Base-by-base conservation (phyloP, 2,888 invertebrate species). In the Andrena chrysosceles region DNA sequence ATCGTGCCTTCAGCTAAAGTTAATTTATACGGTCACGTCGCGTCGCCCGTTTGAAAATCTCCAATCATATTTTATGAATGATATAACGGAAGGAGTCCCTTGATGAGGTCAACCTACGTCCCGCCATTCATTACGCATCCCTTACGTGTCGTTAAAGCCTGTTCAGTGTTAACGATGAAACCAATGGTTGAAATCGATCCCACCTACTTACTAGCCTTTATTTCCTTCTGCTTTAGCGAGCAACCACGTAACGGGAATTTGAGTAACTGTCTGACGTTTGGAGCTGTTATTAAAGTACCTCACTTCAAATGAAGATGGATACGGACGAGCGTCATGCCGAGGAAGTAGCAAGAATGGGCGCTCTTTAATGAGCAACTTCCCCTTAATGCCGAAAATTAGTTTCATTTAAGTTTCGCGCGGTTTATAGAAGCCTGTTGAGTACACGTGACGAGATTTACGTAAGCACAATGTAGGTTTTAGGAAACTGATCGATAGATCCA, bases 21-120 rank as follows among this genome's bases (percentile, higher is more conserved):
- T 86, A 85, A 85, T 85, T 85, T 86, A 85, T 79, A 83, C 71
- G 73, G 63, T 77, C 73, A 69, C 77, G 64, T 68, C 13, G 42
- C 67, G 2, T 42, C 70, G 26, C 7, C 67, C 42, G 33, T 4
- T 42, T 66, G 60, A 74, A 74, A 78, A 70, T 73, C 69, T 77
- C 81, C 63, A 60, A 64, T 81, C 73, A 81, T 64, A 78, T 77
- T 81, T 81, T 73, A 81, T 68, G 68, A 63, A 68, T 69, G 77
- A 73, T 77, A 68, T 68, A 67, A 63, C 68, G 56, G 35, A 26
- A 63, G 62, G 16, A 23, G 52, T 48, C 29, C n/a, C n/a, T 16
- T 13, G 69, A 80, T 54, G 59, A 71, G 71, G 49, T 69, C 64
- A 20, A 35, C 31, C 20, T 35, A 10, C 7, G 23, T 33, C 66